Evolutionary conservation across 2,113 vertebrate species (phyloP), one percentile per base, ranked within the genome.

Genomic region (Burhinus oedicnemus): DNA sequence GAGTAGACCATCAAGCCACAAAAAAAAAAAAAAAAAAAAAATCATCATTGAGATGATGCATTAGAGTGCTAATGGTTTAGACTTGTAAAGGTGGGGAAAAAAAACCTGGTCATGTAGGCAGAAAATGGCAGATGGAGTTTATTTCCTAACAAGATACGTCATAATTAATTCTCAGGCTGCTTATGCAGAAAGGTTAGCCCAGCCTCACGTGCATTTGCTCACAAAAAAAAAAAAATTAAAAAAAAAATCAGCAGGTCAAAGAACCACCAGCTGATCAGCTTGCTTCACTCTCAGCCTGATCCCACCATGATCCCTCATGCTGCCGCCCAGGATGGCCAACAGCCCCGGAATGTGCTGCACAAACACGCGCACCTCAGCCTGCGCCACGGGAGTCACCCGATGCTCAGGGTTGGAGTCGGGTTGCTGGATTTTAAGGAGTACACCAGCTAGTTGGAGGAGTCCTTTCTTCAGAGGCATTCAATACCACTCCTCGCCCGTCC

Each of bases 261-360:
- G 44, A 5, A 27, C 22, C 6, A 0, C 5, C 47, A n/a, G 2
- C 4, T 22, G 36, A 27, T 5, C 9, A 15, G 36, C 34, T 49
- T 22, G n/a, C n/a, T 74, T 57, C 3, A 20, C 29, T 15, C 64
- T 49, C 49, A 27, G 36, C 30, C 27, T 27, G 29, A 27, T 20
- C 84, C 30, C 42, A 29, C 8, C 30, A 6, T 1, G 2, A 13
- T 6, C n/a, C 49, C 42, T 44, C 26, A 0, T 1, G 23, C 45
- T 49, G 38, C 49, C 38, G 6, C 6, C 22, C 64, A 25, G 29
- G 34, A 36, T 6, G 4, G 23, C 14, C 3, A 14, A 12, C 38
- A 34, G 45, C 45, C n/a, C 29, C 3, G 1, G 22, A 1, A 3
- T 1, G 9, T 1, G 42, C 18, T 8, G 14, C 32, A 5, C 0